Conservation (phyloP, 1,140 invertebrate genomes). For the Papilio machaon region DNA sequence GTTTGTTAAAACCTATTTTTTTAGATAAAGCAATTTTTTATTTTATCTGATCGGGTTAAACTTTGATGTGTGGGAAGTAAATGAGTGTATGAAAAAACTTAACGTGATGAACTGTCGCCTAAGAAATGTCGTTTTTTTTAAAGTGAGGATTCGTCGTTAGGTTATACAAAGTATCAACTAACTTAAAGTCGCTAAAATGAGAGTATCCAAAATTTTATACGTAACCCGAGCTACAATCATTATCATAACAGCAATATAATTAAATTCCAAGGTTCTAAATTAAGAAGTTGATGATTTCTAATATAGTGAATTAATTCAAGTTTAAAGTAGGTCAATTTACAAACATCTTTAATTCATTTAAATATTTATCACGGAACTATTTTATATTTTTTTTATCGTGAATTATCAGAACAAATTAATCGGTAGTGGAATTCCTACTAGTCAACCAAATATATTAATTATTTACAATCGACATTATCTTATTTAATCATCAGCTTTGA, state of each 20-base stretch:
- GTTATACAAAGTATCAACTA: too few species aligned
- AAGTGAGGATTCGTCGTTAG: too few species aligned
- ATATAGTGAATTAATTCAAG: background rate
- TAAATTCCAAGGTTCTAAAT: conserved; percentile 12
- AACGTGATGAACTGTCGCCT: background rate
- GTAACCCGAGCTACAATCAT: background rate
- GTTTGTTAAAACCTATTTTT: background rate
- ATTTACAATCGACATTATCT: too few species aligned
- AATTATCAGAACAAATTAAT: background rate
- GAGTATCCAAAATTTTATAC: background rate
- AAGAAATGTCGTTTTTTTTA: too few species aligned
- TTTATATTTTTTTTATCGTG: background rate
- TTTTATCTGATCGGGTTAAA: background rate
- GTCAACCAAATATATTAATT: background rate
- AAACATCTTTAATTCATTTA: conserved; percentile 10
- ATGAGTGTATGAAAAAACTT: background rate
- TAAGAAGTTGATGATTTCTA: background rate
- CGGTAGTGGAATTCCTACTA: background rate
- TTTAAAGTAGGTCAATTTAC: conserved; percentile 7
- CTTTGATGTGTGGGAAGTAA: background rate
- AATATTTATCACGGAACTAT: background rate
- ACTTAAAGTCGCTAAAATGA: background rate
- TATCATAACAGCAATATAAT: background rate
- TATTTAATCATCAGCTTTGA: too few species aligned
- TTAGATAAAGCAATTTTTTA: background rate